Percentiles rank a stretch among this genome's conserved stretches.
Conservation (phyloP, 2,113 vertebrate species). For the Arizona elegans region DNA sequence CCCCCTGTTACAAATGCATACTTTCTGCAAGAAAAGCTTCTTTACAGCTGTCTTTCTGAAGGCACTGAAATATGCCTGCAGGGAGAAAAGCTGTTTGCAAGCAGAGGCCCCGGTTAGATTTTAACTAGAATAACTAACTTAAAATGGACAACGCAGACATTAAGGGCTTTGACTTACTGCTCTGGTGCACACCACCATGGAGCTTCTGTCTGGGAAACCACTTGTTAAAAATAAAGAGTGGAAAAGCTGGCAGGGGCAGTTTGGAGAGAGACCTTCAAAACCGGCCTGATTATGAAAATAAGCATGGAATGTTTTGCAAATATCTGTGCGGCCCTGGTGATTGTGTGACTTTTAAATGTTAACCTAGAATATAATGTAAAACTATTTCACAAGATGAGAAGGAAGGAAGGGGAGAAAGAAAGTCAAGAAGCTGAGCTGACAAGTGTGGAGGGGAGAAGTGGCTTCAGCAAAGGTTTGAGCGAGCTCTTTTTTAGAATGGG, state of each 20-base stretch:
- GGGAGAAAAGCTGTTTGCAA: not conserved
- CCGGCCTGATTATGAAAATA: not conserved
- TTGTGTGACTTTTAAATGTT: not conserved
- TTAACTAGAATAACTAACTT: not conserved
- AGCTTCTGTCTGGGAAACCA: not conserved
- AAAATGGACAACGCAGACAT: rapidly evolving
- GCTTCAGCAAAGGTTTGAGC: not conserved
- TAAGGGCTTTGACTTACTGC: not conserved
- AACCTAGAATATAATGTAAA: not conserved
- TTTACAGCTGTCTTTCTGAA: not conserved
- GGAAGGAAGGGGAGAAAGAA: not conserved
- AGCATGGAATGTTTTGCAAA: not conserved
- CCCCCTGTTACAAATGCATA: conserved; percentile 1
- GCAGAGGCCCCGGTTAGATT: not conserved
- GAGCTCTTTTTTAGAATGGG: not conserved
- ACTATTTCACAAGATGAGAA: not conserved
- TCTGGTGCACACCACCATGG: not conserved
- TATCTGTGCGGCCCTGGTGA: not conserved
- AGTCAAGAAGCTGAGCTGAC: not conserved
- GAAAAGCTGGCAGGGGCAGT: not conserved
- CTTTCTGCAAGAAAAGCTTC: not conserved
- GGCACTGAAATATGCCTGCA: not conserved
- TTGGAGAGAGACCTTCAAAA: not conserved
- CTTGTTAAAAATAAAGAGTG: not conserved
- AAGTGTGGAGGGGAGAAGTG: not conserved